A percentile compares a stretch with the other conserved stretches of the same genome.
Evolutionary conservation across 2,888 invertebrate genomes (phyloP).

Genomic region (Dorcus parallelipipedus): DNA sequence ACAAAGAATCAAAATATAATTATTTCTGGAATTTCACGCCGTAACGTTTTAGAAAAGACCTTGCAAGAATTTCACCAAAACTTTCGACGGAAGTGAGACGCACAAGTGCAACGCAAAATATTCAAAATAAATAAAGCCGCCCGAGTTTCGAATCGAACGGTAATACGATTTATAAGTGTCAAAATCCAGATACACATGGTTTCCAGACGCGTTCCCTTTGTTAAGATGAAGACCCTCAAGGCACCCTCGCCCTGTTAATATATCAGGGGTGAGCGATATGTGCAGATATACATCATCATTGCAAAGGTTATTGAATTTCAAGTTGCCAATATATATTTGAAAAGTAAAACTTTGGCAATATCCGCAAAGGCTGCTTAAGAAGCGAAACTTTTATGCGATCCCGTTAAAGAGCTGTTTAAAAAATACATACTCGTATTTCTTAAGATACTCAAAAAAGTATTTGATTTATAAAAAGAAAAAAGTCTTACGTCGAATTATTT

Average conservation of each 20-base stretch:
- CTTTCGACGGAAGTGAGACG: background rate
- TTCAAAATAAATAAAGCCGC: constrained; percentile 6
- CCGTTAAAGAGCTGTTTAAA: too few relatives aligned
- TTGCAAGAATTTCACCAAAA: constrained; percentile 1
- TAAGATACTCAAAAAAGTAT: too few relatives aligned
- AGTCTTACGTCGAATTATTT: too few relatives aligned
- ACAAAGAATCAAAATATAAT: background rate
- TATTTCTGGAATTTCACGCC: background rate
- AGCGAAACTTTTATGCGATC: too few relatives aligned
- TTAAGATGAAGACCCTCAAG: constrained; percentile 35
- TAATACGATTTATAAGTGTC: constrained; percentile 40
- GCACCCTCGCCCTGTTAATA: constrained; percentile 25
- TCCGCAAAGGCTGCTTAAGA: too few relatives aligned
- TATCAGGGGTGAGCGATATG: constrained; percentile 29
- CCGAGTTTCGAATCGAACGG: background rate
- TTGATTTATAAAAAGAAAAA: too few relatives aligned
- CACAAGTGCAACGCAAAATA: constrained; percentile 8
- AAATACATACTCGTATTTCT: too few relatives aligned
- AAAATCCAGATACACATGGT: constrained; percentile 38
- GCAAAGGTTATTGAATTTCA: constrained; percentile 39
- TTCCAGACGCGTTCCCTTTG: constrained; percentile 34
- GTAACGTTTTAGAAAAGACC: too few relatives aligned
- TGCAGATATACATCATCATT: constrained; percentile 33
- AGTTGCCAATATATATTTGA: constrained; percentile 31
- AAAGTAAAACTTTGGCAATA: constrained; percentile 15